Evolutionary conservation across 1,140 invertebrate genomes (phyloP).

Genomic region (Drosophila suzukii): DNA sequence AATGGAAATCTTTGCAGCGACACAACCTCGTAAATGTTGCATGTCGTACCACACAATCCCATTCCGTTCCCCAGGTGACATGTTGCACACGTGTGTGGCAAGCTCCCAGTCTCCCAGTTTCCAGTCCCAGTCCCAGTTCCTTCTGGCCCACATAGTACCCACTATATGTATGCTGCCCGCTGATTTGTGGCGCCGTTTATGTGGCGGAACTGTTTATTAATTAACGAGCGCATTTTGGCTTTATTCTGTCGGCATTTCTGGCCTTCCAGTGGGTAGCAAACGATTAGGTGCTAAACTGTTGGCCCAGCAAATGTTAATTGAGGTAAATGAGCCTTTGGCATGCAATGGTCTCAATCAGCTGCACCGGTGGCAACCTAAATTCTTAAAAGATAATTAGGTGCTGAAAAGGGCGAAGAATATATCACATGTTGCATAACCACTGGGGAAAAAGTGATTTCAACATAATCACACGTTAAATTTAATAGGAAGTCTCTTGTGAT

Average conservation of each 20-base stretch:
- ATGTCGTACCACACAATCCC: constrained; percentile 45
- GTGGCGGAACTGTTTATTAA: constrained; percentile 63
- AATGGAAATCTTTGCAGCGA: constrained; percentile 30
- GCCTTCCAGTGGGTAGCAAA: constrained; percentile 35
- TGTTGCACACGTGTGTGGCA: constrained; percentile 64
- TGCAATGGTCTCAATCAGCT: constrained; percentile 46
- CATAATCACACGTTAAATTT: no score
- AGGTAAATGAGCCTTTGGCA: constrained; percentile 44
- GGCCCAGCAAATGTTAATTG: constrained; percentile 45
- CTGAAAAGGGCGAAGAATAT: constrained; percentile 12
- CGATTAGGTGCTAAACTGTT: constrained; percentile 69
- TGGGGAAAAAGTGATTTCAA: constrained; percentile 3
- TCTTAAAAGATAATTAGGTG: constrained; percentile 10
- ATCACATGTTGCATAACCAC: constrained; percentile 12
- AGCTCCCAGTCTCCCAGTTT: background rate
- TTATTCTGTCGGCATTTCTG: constrained; percentile 19
- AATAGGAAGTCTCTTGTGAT: no score
- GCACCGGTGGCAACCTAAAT: background rate
- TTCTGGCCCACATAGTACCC: constrained; percentile 7
- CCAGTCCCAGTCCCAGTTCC: constrained; percentile 12
- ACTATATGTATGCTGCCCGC: constrained; percentile 13
- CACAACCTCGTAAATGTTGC: constrained; percentile 49
- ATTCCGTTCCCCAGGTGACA: constrained; percentile 54
- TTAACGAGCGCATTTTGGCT: constrained; percentile 51
- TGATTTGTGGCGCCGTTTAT: constrained; percentile 65